Percentiles rank a stretch among this genome's conserved stretches.
phyloP scores from a whole-genome alignment of 2,888 invertebrate genomes.

The Norana najaformis region DNA sequence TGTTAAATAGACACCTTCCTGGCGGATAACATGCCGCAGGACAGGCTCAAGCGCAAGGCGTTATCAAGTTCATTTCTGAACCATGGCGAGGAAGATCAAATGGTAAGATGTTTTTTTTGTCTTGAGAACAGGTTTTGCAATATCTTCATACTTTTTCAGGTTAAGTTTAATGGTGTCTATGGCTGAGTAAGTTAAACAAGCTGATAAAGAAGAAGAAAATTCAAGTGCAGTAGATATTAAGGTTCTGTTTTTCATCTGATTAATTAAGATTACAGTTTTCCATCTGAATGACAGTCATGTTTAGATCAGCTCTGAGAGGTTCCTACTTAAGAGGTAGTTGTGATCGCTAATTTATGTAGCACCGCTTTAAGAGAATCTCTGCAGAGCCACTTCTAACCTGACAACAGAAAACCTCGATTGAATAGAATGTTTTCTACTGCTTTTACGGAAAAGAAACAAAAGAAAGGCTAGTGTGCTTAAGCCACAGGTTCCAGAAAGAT shows the following conservation, averaged over 20 bases:
- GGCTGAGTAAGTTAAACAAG: background rate
- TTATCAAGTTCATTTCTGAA: constrained; percentile 9
- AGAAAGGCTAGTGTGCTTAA: too few species aligned
- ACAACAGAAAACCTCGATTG: too few species aligned
- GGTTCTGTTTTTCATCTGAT: background rate
- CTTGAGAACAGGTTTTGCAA: background rate
- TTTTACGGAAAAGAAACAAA: too few species aligned
- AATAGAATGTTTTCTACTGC: too few species aligned
- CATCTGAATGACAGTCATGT: background rate
- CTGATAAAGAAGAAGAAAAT: background rate
- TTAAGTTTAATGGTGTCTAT: background rate
- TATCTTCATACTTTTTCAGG: background rate
- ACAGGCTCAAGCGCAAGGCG: background rate
- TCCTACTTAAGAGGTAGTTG: too few species aligned
- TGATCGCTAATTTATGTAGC: too few species aligned
- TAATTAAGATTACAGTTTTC: background rate
- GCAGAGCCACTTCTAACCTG: too few species aligned
- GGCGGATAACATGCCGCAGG: background rate
- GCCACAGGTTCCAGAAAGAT: too few species aligned
- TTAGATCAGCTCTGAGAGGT: too few species aligned
- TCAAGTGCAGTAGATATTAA: background rate
- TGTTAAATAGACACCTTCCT: background rate
- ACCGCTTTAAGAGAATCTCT: too few species aligned
- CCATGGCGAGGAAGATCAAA: constrained; percentile 30
- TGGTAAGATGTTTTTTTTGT: background rate